A percentile compares a stretch with the other conserved stretches of the same genome.
Conservation (phyloP, 2,888 invertebrate genomes). For the Desoria tigrina region DNA sequence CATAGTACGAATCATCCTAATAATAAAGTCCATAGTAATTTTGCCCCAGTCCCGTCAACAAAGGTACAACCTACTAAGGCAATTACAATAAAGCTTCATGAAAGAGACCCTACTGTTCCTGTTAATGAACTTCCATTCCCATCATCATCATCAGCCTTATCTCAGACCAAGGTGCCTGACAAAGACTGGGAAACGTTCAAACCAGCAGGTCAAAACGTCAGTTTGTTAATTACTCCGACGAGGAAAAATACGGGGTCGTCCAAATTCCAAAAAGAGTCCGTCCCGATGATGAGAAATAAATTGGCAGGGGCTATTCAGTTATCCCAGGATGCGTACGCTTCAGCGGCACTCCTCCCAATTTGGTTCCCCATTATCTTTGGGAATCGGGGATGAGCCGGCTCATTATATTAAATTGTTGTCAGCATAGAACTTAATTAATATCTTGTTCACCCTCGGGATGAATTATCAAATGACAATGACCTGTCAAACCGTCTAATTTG, state of each 20-base stretch:
- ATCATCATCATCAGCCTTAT: constrained; percentile 2
- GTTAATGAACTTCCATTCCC: constrained; percentile 5
- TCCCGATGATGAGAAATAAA: too few species aligned
- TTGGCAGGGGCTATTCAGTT: constrained; percentile 40
- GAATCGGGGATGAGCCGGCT: constrained; percentile 13
- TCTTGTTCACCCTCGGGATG: background rate
- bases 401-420: background rate
- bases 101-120: background rate
- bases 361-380: constrained; percentile 52
- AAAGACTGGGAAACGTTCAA: constrained; percentile 27
- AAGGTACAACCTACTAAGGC: background rate
- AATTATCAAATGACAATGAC: background rate
- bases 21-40: constrained; percentile 14
- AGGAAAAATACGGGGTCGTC: constrained; percentile 1
- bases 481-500: constrained; percentile 15
- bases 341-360: constrained; percentile 51
- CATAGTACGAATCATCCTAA: constrained; percentile 4
- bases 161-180: background rate
- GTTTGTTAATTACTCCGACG: constrained; percentile 9
- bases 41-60: constrained; percentile 12
- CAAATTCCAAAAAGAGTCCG: too few species aligned
- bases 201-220: constrained; percentile 28
- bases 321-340: constrained; percentile 46
- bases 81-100: background rate
- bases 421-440: constrained; percentile 1